phyloP scores from a whole-genome alignment of 53 echinoderm and acorn worm genomes.

The Hippasteria phrygiana region DNA sequence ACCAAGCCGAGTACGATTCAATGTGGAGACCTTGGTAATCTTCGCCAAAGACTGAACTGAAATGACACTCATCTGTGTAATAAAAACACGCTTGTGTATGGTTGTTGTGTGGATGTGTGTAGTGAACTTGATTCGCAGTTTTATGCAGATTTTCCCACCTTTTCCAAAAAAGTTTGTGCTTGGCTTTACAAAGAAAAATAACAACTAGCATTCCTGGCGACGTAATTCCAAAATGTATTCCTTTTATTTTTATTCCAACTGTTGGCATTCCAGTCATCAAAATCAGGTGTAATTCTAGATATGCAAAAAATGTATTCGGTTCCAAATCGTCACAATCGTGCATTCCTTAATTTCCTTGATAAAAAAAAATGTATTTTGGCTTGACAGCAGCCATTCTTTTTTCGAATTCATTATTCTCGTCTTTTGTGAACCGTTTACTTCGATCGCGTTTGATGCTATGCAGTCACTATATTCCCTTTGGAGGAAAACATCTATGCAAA shows the following conservation, averaged over 20 bases:
- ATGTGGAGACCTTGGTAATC: constrained; percentile 78
- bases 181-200: neutral
- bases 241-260: neutral
- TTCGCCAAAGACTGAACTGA: constrained; percentile 2
- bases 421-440: no score
- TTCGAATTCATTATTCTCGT: no score
- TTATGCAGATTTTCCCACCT: constrained; percentile 22
- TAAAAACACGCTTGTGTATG: constrained; percentile 24
- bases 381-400: no score
- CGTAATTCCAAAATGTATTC: constrained; percentile 3
- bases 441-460: no score
- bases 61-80: constrained; percentile 1
- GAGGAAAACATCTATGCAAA: no score
- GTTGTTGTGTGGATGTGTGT: constrained; percentile 39
- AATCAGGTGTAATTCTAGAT: neutral
- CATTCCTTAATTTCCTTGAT: no score
- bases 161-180: constrained; percentile 16
- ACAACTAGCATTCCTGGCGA: neutral
- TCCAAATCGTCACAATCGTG: no score
- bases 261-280: constrained; percentile 34
- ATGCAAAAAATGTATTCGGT: neutral
- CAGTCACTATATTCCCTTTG: no score
- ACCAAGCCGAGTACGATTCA: constrained; percentile 59
- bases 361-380: no score
- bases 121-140: constrained; percentile 38